Evolutionary conservation across 2,888 invertebrate genomes (phyloP).

Genomic region (Oscheius sp.): DNA sequence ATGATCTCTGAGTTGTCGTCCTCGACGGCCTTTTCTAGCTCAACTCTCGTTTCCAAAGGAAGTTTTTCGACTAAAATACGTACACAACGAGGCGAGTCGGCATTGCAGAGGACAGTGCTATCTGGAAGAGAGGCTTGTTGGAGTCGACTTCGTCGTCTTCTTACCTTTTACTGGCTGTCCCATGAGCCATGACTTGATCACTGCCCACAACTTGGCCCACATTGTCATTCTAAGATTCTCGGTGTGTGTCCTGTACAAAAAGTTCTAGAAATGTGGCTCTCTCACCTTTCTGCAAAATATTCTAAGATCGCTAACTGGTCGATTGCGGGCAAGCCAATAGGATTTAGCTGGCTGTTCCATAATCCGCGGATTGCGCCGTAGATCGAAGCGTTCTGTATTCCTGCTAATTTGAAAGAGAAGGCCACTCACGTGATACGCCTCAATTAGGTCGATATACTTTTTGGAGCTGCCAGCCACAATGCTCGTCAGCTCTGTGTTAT

Average conservation of each 20-base stretch:
- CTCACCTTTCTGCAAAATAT: conserved; percentile 53
- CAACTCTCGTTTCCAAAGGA: conserved; percentile 49
- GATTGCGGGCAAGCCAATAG: conserved; percentile 50
- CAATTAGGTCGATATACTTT: conserved; percentile 43
- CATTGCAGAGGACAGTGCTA: conserved; percentile 41
- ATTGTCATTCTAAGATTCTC: conserved; percentile 51
- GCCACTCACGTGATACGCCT: conserved; percentile 50
- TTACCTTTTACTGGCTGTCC: conserved; percentile 22
- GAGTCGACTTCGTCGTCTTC: background rate
- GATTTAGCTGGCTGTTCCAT: conserved; percentile 49
- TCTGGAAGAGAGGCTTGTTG: background rate
- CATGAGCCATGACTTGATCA: conserved; percentile 32
- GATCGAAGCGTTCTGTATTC: conserved; percentile 52
- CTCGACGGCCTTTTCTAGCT: conserved; percentile 49
- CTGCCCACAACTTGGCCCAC: conserved; percentile 42
- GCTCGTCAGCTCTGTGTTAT: conserved; percentile 31
- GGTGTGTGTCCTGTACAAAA: conserved; percentile 40
- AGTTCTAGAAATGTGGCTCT: background rate
- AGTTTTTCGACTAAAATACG: conserved; percentile 48
- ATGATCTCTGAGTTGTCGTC: conserved; percentile 42
- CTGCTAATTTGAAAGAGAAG: background rate
- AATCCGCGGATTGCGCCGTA: conserved; percentile 55
- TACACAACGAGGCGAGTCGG: conserved; percentile 50
- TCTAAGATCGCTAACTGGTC: conserved; percentile 56
- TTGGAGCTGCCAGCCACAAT: conserved; percentile 22